Conservation (phyloP, 2,888 invertebrate species). For the Rhingia rostrata region DNA sequence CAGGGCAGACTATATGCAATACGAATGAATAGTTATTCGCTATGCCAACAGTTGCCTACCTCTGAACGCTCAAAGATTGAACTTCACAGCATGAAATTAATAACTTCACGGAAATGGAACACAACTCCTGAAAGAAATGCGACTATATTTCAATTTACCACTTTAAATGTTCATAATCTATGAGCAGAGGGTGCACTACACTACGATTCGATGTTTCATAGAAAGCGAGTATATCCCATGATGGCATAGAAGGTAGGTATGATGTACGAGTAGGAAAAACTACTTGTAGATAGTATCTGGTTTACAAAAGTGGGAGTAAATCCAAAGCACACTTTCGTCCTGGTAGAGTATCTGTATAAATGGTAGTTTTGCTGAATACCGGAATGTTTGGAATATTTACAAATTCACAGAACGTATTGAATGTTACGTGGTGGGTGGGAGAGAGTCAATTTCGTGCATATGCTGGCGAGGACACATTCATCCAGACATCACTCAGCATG, state of each 20-base stretch:
- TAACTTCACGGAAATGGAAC: conserved; percentile 66
- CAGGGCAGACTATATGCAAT: neutral
- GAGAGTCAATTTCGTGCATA: conserved; percentile 54
- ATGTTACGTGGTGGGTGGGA: conserved; percentile 51
- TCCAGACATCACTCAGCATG: conserved; percentile 65
- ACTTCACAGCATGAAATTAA: conserved; percentile 65
- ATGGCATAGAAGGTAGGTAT: neutral
- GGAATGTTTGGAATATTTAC: conserved; percentile 59
- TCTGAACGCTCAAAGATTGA: conserved; percentile 46
- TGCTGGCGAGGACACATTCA: conserved; percentile 48
- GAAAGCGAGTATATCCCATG: neutral
- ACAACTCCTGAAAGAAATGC: conserved; percentile 55
- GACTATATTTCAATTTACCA: conserved; percentile 62
- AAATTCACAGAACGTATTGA: conserved; percentile 70
- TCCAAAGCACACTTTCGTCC: conserved; percentile 23
- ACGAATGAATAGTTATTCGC: conserved; percentile 17
- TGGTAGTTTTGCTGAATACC: conserved; percentile 46
- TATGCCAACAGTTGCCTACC: conserved; percentile 11
- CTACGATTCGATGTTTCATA: conserved; percentile 5
- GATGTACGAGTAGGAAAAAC: no score
- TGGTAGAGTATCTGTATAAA: conserved; percentile 2
- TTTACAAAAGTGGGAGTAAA: conserved; percentile 27
- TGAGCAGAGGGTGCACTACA: conserved; percentile 9
- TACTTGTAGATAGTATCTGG: conserved; percentile 2
- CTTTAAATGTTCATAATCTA: conserved; percentile 56